phyloP scores from a whole-genome alignment of 2,797 vertebrate genomes.

The Chromis chromis region DNA sequence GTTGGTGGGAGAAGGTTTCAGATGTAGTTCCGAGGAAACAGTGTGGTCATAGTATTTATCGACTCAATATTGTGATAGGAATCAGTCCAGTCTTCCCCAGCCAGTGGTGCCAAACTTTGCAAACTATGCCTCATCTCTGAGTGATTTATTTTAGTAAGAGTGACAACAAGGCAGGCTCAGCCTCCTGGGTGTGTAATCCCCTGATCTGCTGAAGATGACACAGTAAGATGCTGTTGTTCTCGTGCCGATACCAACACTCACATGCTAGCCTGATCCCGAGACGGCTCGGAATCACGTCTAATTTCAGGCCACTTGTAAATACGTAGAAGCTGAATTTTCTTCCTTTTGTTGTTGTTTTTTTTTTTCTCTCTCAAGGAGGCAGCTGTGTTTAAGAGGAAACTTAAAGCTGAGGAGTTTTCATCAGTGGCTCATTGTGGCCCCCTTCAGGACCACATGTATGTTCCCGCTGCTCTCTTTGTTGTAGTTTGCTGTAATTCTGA shows the following conservation, averaged over 20 bases:
- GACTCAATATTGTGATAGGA: neutral
- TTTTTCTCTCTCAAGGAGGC: conserved; percentile 31
- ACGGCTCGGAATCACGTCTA: conserved; percentile 20
- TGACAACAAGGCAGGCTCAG: conserved; percentile 65
- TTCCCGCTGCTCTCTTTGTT: conserved; percentile 49
- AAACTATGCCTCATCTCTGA: conserved; percentile 41
- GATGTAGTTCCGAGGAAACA: neutral
- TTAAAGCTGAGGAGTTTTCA: conserved; percentile 56
- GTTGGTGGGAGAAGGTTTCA: conserved; percentile 1
- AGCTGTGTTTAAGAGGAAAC: conserved; percentile 51
- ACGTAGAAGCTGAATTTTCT: neutral
- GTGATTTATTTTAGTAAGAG: conserved; percentile 52
- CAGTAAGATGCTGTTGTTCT: conserved; percentile 74
- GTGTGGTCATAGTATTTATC: neutral
- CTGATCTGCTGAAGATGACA: conserved; percentile 75
- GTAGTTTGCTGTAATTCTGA: neutral
- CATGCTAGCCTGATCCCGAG: conserved; percentile 37
- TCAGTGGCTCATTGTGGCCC: conserved; percentile 77
- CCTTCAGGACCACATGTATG: conserved; percentile 73
- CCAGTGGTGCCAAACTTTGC: conserved; percentile 40
- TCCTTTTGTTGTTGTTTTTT: conserved; percentile 17
- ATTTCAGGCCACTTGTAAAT: conserved; percentile 24
- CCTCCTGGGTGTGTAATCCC: conserved; percentile 72
- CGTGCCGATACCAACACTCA: conserved; percentile 43
- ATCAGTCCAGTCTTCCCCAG: neutral